Percentiles rank a stretch among this genome's conserved stretches.
Evolutionary conservation across 2,888 invertebrate species (phyloP).

Genomic region (Cryptus armator): DNA sequence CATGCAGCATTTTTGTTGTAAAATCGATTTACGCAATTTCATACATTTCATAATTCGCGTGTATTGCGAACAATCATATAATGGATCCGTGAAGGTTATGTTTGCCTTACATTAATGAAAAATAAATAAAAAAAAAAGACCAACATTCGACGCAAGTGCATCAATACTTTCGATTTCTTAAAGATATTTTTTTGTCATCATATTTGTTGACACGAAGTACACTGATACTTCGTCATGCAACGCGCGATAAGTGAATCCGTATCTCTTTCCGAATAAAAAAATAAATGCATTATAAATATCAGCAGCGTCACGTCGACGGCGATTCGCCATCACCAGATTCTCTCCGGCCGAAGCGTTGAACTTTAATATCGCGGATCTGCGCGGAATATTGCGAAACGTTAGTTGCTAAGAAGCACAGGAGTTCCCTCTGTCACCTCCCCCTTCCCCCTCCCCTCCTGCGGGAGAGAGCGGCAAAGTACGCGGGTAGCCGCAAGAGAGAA

Average conservation of each 20-base stretch:
- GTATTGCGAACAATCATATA: not conserved
- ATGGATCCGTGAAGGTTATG: not conserved
- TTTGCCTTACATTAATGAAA: not conserved
- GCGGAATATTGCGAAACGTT: slow-evolving; percentile 5
- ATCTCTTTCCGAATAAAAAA: not conserved
- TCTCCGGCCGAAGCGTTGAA: not conserved
- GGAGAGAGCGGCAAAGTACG: slow-evolving; percentile 29
- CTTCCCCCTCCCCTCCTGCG: too few relatives aligned
- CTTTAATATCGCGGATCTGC: slow-evolving; percentile 9
- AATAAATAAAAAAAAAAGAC: not conserved
- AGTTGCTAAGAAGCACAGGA: not conserved
- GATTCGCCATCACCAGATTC: not conserved
- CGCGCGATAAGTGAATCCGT: slow-evolving; percentile 2
- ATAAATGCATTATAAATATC: not conserved
- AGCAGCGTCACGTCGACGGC: slow-evolving; percentile 10
- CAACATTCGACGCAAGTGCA: not conserved
- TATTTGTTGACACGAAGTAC: not conserved
- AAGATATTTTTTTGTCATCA: not conserved
- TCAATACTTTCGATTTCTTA: not conserved
- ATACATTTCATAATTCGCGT: not conserved
- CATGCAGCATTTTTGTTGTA: not conserved
- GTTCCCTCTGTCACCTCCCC: not conserved
- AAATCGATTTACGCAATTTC: not conserved
- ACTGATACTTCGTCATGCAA: not conserved
- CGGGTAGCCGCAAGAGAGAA: slow-evolving; percentile 17